These are phyloP conservation scores for Pocillopora verrucosa DNA, from an alignment of 64 coral and sea anemone species.

Conservation along the genomic window DNA sequence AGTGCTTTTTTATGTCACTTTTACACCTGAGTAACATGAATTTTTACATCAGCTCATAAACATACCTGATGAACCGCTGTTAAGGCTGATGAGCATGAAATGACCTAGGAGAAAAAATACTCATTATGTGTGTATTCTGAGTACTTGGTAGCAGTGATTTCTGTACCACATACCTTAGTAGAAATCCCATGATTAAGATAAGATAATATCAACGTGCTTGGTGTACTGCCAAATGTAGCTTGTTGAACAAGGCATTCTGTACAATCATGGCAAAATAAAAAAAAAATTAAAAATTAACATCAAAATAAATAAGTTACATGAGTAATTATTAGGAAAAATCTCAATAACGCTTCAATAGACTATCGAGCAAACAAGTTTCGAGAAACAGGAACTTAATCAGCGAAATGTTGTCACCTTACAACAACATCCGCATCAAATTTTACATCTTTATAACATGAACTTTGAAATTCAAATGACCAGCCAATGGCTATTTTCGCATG, in stretches of 20 bases:
- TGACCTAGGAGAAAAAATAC: conserved; percentile 56
- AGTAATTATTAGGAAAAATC: background rate
- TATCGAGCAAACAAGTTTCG: too few species aligned
- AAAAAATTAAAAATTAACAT: background rate
- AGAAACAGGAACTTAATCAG: too few species aligned
- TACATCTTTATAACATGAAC: too few species aligned
- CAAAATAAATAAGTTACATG: background rate
- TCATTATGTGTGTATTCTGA: too few species aligned
- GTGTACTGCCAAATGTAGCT: conserved; percentile 95
- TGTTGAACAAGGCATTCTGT: conserved; percentile 90
- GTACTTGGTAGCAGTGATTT: background rate
- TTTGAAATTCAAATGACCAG: too few species aligned
- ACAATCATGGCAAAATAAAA: background rate
- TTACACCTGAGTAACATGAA: background rate
- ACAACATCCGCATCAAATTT: too few species aligned
- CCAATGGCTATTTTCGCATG: too few species aligned
- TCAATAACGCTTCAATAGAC: too few species aligned
- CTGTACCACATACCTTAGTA: conserved; percentile 59
- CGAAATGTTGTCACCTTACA: too few species aligned
- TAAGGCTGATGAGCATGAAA: conserved; percentile 78
- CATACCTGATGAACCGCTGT: conserved; percentile 86
- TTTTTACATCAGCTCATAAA: background rate
- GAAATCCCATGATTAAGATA: conserved; percentile 88
- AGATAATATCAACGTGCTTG: conserved; percentile 80
- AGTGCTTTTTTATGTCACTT: too few species aligned